phyloP scores from a whole-genome alignment of 1,140 invertebrate genomes.

The Drosophila busckii region DNA sequence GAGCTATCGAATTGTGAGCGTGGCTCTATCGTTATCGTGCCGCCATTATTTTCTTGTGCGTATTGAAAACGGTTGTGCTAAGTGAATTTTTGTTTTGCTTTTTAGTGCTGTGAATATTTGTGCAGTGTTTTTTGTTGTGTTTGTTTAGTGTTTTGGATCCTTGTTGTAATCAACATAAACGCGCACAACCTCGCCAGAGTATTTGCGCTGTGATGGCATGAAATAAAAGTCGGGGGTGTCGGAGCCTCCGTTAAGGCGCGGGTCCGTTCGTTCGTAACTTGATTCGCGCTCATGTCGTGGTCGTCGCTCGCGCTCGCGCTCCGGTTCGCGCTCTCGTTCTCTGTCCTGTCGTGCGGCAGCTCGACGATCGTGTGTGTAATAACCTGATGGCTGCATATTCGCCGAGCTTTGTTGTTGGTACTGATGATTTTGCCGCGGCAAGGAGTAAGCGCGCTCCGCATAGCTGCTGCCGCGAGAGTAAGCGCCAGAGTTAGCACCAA shows the following conservation, averaged over 20 bases:
- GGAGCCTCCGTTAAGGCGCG: conserved; percentile 69
- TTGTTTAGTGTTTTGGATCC: conserved; percentile 78
- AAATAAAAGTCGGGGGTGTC: conserved; percentile 94
- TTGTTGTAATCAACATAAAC: conserved; percentile 92
- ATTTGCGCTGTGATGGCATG: conserved; percentile 95
- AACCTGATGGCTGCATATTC: conserved; percentile 78
- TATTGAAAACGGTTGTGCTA: too few relatives aligned
- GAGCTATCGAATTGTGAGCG: too few relatives aligned
- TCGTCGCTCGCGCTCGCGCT: conserved; percentile 58
- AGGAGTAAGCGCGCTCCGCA: conserved; percentile 71
- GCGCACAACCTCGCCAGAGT: conserved; percentile 94
- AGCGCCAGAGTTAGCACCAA: conserved; percentile 3
- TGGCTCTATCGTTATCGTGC: too few relatives aligned
- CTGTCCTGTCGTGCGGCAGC: conserved; percentile 45
- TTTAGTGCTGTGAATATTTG: conserved; percentile 24
- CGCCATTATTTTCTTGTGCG: too few relatives aligned
- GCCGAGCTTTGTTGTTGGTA: conserved; percentile 63
- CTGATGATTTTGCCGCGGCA: conserved; percentile 70
- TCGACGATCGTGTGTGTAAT: conserved; percentile 78
- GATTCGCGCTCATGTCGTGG: conserved; percentile 44
- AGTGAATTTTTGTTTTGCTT: too few relatives aligned
- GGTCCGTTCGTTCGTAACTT: conserved; percentile 64
- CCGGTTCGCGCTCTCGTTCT: conserved; percentile 25
- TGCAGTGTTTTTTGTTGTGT: conserved; percentile 79
- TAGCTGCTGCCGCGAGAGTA: conserved; percentile 78